Evolutionary conservation across 2,888 invertebrate genomes (phyloP), one percentile per base, ranked within the genome.

Genomic region (Drosophila mayaguana): DNA sequence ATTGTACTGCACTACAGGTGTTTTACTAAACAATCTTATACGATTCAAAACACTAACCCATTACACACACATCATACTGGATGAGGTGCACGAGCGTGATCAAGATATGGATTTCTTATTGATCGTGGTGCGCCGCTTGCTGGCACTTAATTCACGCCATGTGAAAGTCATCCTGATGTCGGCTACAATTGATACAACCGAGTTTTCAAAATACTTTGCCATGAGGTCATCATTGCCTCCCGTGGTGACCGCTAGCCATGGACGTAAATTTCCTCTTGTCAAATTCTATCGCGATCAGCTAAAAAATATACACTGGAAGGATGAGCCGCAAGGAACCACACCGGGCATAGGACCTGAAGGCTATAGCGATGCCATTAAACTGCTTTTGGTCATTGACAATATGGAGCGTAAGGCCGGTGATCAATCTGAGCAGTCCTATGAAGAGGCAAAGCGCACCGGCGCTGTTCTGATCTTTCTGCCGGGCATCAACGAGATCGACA

Each of bases 1-100:
- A 14, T 94, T 95, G 3, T 99, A 96, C 92, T 96, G 97, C 75
- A 99, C 99, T 0, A 97, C 98, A 18, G 98, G 97, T 64, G 96
- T 98, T 2, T 93, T 98, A 43, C 94, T 98, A 12, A 96, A 98
- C 91, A 96, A 96, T 92, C 69, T 94, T 90, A 95, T 98, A 38
- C 90, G 90, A 22, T 89, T 94, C 0, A 97, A 96, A 91, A 95
- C 94, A 28, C 94, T 98, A 93, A 94, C 95, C 50, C 94, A 95
- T 68, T 98, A 94, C 89, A 97, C 98, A 0, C 99, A 99, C 90
- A 95, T 99, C 43, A 95, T 98, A 69, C 93, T 99, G 9, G 98
- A 98, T 91, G 98, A 99, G 93, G 97, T 98, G 0, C 98, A 99
- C 87, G 99, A 99, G 92, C 94, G 99, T 43, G 97, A 97, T 81